Percentiles rank a stretch among this genome's conserved stretches.
Conservation (phyloP, 2,797 vertebrate species). For the Rhinichthys osculus region DNA sequence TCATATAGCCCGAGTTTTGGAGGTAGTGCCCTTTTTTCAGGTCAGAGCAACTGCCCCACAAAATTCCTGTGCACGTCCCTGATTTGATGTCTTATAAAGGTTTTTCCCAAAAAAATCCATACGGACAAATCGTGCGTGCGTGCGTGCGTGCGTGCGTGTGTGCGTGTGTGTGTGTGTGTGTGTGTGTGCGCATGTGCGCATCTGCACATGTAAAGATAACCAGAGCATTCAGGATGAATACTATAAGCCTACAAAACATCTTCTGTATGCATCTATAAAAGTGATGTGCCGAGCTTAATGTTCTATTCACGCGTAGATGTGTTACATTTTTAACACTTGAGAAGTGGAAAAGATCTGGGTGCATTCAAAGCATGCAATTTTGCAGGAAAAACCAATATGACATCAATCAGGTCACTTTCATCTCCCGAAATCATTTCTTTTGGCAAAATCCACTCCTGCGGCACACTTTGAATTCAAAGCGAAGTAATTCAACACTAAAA, state of each 20-base stretch:
- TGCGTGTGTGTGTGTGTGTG: no score
- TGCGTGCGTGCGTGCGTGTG: no score
- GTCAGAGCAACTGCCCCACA: no score
- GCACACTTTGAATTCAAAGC: slow-evolving; percentile 21
- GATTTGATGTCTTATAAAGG: no score
- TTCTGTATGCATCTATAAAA: slow-evolving; percentile 7
- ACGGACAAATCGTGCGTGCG: no score
- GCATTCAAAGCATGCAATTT: slow-evolving; percentile 44
- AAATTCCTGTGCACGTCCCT: no score
- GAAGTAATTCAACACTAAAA: slow-evolving; percentile 7
- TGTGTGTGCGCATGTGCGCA: no score
- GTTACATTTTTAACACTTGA: slow-evolving; percentile 30
- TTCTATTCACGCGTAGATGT: slow-evolving; percentile 25
- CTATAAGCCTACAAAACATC: slow-evolving; percentile 14
- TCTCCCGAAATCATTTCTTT: slow-evolving; percentile 38
- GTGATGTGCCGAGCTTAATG: slow-evolving; percentile 17
- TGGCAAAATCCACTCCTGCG: slow-evolving; percentile 29
- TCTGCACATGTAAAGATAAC: slow-evolving; percentile 46
- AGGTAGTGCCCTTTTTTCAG: no score
- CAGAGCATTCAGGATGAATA: slow-evolving; percentile 52
- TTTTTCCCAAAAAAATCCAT: no score
- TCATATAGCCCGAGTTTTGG: no score
- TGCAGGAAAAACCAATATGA: slow-evolving; percentile 39
- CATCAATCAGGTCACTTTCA: slow-evolving; percentile 43
- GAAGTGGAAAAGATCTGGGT: neutral